phyloP scores from a whole-genome alignment of 2,113 vertebrate genomes.

The Xerus inauris region DNA sequence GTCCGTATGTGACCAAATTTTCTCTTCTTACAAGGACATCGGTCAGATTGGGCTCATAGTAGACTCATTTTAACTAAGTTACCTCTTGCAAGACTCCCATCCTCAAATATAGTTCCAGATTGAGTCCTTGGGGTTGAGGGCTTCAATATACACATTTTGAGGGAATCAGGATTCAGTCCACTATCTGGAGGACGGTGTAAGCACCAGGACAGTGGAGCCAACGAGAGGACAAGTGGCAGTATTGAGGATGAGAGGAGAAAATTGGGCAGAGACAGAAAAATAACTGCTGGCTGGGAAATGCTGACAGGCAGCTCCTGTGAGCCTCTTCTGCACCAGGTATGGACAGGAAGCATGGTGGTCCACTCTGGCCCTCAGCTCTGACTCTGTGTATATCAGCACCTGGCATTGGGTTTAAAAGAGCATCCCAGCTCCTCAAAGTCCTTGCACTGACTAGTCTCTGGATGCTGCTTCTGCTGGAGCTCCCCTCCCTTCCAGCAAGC shows the following conservation, averaged over 20 bases:
- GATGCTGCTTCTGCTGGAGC: too few relatives aligned
- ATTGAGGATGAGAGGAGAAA: background rate
- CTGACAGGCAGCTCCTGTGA: background rate
- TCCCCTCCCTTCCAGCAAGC: too few relatives aligned
- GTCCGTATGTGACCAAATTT: background rate
- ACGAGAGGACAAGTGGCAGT: background rate
- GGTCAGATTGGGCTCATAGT: accelerated
- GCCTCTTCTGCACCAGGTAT: too few relatives aligned
- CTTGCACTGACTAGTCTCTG: too few relatives aligned
- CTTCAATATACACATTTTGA: background rate
- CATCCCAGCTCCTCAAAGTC: background rate
- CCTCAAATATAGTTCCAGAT: background rate
- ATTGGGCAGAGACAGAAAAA: background rate
- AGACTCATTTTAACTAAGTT: background rate
- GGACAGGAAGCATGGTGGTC: too few relatives aligned
- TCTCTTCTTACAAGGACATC: background rate
- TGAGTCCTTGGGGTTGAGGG: background rate
- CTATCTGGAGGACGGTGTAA: background rate
- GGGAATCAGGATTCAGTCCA: background rate
- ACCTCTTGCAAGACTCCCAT: background rate
- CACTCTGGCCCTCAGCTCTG: background rate
- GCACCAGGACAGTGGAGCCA: background rate
- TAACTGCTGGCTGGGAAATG: too few relatives aligned
- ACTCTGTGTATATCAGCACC: too few relatives aligned
- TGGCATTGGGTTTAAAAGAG: background rate